Conservation (phyloP, 2,797 vertebrate genomes). For the Petrocephalus schoutedeni region DNA sequence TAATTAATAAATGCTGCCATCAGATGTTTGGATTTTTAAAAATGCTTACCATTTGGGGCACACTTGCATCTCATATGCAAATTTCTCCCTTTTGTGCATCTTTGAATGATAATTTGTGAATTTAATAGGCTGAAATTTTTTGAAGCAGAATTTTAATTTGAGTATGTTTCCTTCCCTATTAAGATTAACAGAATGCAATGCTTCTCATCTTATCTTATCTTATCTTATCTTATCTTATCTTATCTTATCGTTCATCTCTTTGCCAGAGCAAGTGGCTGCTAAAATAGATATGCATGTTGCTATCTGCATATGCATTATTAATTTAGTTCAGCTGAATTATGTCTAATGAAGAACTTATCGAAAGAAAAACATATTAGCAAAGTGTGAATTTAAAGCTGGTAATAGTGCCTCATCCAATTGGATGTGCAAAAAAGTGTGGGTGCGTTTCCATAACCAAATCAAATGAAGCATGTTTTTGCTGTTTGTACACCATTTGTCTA, state of each 20-base stretch:
- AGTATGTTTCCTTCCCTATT: background rate
- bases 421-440: conserved; percentile 2
- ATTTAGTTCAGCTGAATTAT: conserved; percentile 8
- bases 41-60: background rate
- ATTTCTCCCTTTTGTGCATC: conserved; percentile 32
- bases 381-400: background rate
- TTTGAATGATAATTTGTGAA: conserved; percentile 39
- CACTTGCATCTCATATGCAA: conserved; percentile 41
- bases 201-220: background rate
- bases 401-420: background rate
- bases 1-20: background rate
- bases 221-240: background rate
- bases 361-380: background rate
- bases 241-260: background rate
- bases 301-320: background rate
- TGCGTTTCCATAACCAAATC: background rate
- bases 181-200: background rate
- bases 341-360: conserved; percentile 7
- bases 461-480: background rate
- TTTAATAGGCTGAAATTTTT: conserved; percentile 15
- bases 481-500: background rate
- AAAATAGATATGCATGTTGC: background rate
- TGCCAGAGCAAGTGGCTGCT: background rate
- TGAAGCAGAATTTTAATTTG: conserved; percentile 11
- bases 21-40: background rate